Conservation (phyloP, 2,888 invertebrate genomes). For the Leptopilina drosophilae region DNA sequence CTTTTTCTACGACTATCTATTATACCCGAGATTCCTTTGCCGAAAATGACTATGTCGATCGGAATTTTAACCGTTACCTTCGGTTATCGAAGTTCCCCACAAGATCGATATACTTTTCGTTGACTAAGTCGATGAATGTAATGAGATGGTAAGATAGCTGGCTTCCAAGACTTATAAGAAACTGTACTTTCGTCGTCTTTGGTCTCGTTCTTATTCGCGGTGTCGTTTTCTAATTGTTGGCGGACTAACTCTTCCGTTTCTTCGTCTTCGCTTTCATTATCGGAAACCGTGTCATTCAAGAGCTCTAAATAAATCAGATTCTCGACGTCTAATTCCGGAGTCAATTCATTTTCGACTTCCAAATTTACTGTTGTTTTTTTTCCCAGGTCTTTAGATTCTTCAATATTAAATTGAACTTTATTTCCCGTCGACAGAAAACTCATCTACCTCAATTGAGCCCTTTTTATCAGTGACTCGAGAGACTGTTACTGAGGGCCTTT, state of each 20-base stretch:
- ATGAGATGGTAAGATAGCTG: neutral
- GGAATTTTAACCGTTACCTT: neutral
- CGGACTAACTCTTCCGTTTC: too few species aligned
- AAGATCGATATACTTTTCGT: neutral
- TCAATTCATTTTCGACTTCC: too few species aligned
- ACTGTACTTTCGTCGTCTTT: neutral
- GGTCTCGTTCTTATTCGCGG: neutral
- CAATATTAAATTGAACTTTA: neutral
- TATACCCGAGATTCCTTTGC: neutral
- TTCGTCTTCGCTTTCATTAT: too few species aligned
- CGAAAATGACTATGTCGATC: neutral
- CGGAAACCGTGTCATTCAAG: too few species aligned
- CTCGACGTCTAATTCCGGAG: too few species aligned
- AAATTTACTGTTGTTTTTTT: neutral
- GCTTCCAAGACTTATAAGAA: neutral
- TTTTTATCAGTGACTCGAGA: neutral
- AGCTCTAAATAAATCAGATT: too few species aligned
- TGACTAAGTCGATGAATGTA: neutral
- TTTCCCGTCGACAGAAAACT: neutral
- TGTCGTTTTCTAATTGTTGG: too few species aligned
- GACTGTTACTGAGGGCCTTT: neutral
- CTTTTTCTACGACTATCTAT: neutral
- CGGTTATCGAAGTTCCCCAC: neutral
- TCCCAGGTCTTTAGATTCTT: neutral
- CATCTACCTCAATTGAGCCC: neutral